Percentiles rank a stretch among this genome's conserved stretches.
Evolutionary conservation across 2,797 vertebrate genomes (phyloP).

Genomic region (Spinus olivaceus): DNA sequence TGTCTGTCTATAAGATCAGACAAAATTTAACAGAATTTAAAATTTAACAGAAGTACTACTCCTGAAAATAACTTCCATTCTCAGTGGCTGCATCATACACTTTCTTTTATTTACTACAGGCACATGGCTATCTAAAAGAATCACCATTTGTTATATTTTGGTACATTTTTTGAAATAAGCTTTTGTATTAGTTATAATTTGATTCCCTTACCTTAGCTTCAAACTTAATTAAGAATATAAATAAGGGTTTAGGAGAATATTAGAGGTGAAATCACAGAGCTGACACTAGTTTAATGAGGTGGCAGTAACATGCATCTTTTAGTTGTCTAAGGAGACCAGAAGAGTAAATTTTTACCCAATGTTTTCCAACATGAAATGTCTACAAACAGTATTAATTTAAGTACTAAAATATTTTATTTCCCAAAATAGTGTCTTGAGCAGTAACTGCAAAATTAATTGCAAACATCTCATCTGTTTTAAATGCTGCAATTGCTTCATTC

Average conservation of each 20-base stretch:
- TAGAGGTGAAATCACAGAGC: background rate
- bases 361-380: background rate
- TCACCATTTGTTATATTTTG: background rate
- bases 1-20: background rate
- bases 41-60: background rate
- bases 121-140: background rate
- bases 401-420: slow-evolving; percentile 28
- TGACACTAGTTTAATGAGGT: background rate
- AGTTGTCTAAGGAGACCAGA: background rate
- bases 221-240: background rate
- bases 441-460: slow-evolving; percentile 32
- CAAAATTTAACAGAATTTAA: background rate
- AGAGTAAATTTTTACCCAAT: background rate
- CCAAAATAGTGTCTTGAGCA: background rate
- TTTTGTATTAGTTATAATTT: background rate
- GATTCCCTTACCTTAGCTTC: background rate
- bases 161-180: background rate
- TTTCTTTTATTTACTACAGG: background rate
- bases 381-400: background rate
- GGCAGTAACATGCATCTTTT: background rate
- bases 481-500: background rate
- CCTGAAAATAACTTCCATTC: background rate
- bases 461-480: slow-evolving; percentile 17
- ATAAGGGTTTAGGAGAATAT: background rate
- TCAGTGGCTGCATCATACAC: background rate